These are phyloP conservation scores for Leistus spinibarbis DNA, from an alignment of 2,888 invertebrate species.

Conservation along the genomic window DNA sequence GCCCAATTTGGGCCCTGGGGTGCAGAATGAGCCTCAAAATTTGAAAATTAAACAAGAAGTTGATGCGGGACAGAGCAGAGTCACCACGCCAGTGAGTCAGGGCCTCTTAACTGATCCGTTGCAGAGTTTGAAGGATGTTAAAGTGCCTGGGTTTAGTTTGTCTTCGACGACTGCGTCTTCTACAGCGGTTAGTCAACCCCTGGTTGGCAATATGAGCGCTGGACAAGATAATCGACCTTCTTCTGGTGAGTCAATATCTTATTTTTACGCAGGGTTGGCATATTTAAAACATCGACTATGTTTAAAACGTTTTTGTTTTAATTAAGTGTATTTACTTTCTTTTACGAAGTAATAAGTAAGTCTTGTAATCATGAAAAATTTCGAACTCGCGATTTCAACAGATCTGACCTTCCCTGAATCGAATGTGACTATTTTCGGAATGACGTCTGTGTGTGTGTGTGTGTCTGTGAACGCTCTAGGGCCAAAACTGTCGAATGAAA, in stretches of 20 bases:
- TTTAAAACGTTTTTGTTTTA: too few relatives aligned
- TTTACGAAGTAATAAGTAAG: too few relatives aligned
- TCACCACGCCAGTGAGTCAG: constrained; percentile 42
- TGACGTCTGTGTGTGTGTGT: too few relatives aligned
- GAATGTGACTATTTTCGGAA: too few relatives aligned
- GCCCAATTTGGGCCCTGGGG: constrained; percentile 42
- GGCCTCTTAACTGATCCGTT: constrained; percentile 63
- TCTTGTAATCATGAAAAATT: too few relatives aligned
- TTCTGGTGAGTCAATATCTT: constrained; percentile 23
- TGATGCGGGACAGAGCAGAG: constrained; percentile 41
- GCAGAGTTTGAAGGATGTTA: constrained; percentile 79
- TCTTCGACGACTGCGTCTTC: constrained; percentile 51
- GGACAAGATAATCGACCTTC: constrained; percentile 38
- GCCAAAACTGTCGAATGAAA: too few relatives aligned
- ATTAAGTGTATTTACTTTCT: too few relatives aligned
- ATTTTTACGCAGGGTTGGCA: constrained; percentile 51
- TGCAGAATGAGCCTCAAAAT: constrained; percentile 70
- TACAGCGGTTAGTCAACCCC: constrained; percentile 42
- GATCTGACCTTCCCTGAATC: too few relatives aligned
- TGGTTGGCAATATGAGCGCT: constrained; percentile 13
- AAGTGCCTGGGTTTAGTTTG: constrained; percentile 74
- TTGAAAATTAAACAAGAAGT: constrained; percentile 75
- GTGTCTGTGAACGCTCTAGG: too few relatives aligned
- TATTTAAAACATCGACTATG: too few relatives aligned
- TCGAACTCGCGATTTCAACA: too few relatives aligned